Conservation (phyloP, 2,888 invertebrate species). For the Melanophora roralis region DNA sequence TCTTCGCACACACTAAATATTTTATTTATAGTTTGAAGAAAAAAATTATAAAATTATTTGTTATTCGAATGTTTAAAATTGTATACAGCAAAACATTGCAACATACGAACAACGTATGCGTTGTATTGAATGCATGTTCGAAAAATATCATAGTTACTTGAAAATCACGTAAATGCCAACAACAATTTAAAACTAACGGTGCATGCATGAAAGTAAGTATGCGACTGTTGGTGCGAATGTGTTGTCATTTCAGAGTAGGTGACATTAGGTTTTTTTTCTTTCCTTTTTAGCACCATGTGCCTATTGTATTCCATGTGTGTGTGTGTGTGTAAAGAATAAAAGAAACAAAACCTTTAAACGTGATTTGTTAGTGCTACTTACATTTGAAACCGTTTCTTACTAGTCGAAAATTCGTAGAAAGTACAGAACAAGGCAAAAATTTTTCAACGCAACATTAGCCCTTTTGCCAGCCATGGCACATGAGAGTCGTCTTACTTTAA, state of each 20-base stretch:
- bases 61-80: conserved; percentile 15
- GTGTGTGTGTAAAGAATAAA: conserved; percentile 28
- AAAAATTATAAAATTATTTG: conserved; percentile 19
- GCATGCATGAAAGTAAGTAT: neutral
- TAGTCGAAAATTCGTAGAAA: neutral
- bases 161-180: conserved; percentile 65
- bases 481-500: too few relatives aligned
- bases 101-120: neutral
- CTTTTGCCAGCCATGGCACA: too few relatives aligned
- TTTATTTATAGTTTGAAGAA: conserved; percentile 12
- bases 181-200: conserved; percentile 20
- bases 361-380: conserved; percentile 44
- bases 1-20: neutral
- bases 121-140: too few relatives aligned
- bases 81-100: neutral
- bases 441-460: too few relatives aligned
- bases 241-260: conserved; percentile 20
- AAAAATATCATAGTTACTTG: conserved; percentile 57
- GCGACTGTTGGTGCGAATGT: conserved; percentile 3
- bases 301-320: neutral
- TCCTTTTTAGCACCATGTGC: neutral
- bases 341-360: conserved; percentile 45
- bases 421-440: neutral
- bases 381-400: neutral
- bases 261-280: conserved; percentile 29